These are phyloP conservation scores for Arenaria interpres DNA, from an alignment of 2,113 vertebrate genomes.

Conservation along the genomic window DNA sequence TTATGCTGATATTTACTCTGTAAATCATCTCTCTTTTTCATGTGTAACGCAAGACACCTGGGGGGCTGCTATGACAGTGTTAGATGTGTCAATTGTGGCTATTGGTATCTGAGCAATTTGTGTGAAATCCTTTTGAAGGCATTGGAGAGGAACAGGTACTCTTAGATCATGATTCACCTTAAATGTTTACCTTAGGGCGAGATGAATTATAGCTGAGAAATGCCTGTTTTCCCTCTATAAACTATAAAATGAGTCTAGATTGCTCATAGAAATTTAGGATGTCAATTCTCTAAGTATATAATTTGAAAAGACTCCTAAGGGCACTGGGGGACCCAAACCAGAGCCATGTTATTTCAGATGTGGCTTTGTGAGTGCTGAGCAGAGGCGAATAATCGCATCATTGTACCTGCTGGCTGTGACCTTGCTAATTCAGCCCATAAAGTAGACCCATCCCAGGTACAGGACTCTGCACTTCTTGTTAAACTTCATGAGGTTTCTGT, in stretches of 20 bases:
- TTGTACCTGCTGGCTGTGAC: neutral
- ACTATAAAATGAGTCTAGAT: neutral
- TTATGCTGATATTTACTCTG: neutral
- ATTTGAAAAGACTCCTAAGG: neutral
- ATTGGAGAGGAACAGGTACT: neutral
- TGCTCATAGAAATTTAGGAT: neutral
- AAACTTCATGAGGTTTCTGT: neutral
- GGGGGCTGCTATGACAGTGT: neutral
- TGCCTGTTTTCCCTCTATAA: neutral
- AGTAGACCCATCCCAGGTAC: neutral
- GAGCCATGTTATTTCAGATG: neutral
- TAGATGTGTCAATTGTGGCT: neutral
- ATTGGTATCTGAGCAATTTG: neutral
- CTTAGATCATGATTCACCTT: neutral
- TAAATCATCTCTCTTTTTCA: neutral
- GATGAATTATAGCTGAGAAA: neutral
- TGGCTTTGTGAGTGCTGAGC: neutral
- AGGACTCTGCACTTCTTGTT: neutral
- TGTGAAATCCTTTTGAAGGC: neutral
- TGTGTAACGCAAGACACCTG: neutral
- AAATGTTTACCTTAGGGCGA: neutral
- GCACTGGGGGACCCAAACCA: neutral
- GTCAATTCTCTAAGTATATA: neutral
- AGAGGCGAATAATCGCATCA: neutral
- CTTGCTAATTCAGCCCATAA: neutral